phyloP scores from a whole-genome alignment of 2,888 invertebrate genomes.

The Macropis europaea region DNA sequence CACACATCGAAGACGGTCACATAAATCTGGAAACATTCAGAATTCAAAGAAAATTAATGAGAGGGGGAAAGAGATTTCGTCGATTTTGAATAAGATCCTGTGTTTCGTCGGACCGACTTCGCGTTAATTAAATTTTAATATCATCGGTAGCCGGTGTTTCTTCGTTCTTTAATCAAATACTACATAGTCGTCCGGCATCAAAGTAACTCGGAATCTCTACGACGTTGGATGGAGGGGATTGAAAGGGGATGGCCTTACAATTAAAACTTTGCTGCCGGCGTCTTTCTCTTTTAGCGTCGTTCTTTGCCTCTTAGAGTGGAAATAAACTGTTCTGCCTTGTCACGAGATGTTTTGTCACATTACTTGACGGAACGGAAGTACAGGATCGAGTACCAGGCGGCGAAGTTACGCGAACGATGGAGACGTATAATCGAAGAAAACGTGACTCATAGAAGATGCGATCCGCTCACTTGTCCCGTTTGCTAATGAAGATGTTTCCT shows the following conservation, averaged over 20 bases:
- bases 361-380: not conserved
- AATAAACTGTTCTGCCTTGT: slow-evolving; percentile 4
- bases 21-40: not conserved
- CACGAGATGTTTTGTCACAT: slow-evolving; percentile 34
- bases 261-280: slow-evolving; percentile 49
- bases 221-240: not conserved
- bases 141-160: slow-evolving; percentile 6
- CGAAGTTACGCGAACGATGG: slow-evolving; percentile 62
- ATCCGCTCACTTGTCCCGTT: slow-evolving; percentile 55
- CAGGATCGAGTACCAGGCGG: not conserved
- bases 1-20: not conserved
- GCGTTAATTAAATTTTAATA: slow-evolving; percentile 28
- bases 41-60: not conserved
- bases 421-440: slow-evolving; percentile 45
- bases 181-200: not conserved
- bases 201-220: slow-evolving; percentile 16
- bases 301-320: slow-evolving; percentile 4
- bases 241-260: slow-evolving; percentile 23
- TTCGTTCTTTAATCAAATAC: slow-evolving; percentile 13
- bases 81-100: not conserved
- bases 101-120: slow-evolving; percentile 4
- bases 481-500: slow-evolving; percentile 67
- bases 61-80: not conserved
- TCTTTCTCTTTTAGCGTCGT: not conserved
- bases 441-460: slow-evolving; percentile 47